Base-by-base conservation (phyloP, 2,888 invertebrate genomes). In the Stratiomys singularior region DNA sequence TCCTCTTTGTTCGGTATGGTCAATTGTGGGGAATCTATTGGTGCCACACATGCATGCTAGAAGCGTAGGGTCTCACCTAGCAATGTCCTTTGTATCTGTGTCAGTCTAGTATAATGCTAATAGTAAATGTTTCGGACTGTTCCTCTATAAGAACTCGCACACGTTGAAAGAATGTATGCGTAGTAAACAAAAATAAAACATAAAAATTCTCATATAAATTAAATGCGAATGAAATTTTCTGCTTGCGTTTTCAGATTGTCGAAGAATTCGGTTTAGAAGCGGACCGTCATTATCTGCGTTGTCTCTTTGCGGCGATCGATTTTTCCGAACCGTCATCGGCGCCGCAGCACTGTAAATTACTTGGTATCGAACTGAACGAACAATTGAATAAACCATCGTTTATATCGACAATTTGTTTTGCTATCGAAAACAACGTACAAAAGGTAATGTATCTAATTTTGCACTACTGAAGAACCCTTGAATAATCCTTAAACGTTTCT, bases 221-320 rank as follows among this genome's bases (percentile, higher is more conserved):
- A n/a, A n/a, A 28, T 64, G 28, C 11, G 15, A 28, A 11, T 18
- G 18, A 56, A 56, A 56, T 56, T 25, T 21, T 37, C 13, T 66
- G 5, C 44, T 18, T 13, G 13, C 84, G 82, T 84, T 86, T 86
- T 80, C 89, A 97, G 97, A 91, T 97, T 89, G 93, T 96, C 86
- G 92, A 92, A 90, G 91, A 93, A 87, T 94, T 96, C 92, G 97
- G 97, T 89, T 92, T 96, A 90, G 97, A 97, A 92, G 97, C 97
- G 89, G 97, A 97, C 91, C 93, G 96, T 90, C 96, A 97, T 91
- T 92, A 96, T 88, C 92, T 97, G 90, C 96, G 95, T 91, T 95
- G 95, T 90, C 92, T 98, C 88, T 94, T 97, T 89, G 94, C 96
- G 84, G 92, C 92, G 84, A 93, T 96, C 86, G 93, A 96, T 88